phyloP scores from a whole-genome alignment of 37 sponge, comb jelly and placozoan genomes.

The Eunapius fragilis region DNA sequence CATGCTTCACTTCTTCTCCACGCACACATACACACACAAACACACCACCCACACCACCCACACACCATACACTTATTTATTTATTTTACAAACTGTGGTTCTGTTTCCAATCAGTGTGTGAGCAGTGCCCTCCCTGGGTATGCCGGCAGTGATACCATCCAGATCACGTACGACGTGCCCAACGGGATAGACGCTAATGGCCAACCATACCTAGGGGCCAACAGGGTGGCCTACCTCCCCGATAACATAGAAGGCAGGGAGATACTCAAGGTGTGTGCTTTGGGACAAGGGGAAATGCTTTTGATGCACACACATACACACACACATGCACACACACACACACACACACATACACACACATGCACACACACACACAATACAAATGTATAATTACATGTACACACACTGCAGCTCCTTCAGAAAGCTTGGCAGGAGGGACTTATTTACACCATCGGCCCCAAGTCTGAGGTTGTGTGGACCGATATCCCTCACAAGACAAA shows the following conservation, averaged over 20 bases:
- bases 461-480: slow-evolving; percentile 65
- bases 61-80: no score
- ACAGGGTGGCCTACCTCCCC: slow-evolving; percentile 73
- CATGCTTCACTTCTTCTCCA: no score
- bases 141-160: slow-evolving; percentile 43
- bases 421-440: slow-evolving; percentile 55
- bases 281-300: no score
- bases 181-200: slow-evolving; percentile 71
- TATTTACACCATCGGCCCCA: slow-evolving; percentile 57
- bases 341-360: no score
- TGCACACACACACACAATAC: no score
- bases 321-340: no score
- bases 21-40: no score
- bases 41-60: no score
- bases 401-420: slow-evolving; percentile 36
- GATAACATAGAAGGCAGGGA: slow-evolving; percentile 60
- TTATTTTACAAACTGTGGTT: no score
- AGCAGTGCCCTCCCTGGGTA: slow-evolving; percentile 60
- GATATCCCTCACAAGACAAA: slow-evolving; percentile 83
- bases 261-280: slow-evolving; percentile 21
- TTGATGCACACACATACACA: no score
- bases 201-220: slow-evolving; percentile 32
- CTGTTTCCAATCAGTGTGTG: no score
- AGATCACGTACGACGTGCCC: slow-evolving; percentile 63
- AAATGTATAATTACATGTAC: no score